Evolutionary conservation across 2,797 vertebrate species (phyloP).

Genomic region (Jordanella pulchra): DNA sequence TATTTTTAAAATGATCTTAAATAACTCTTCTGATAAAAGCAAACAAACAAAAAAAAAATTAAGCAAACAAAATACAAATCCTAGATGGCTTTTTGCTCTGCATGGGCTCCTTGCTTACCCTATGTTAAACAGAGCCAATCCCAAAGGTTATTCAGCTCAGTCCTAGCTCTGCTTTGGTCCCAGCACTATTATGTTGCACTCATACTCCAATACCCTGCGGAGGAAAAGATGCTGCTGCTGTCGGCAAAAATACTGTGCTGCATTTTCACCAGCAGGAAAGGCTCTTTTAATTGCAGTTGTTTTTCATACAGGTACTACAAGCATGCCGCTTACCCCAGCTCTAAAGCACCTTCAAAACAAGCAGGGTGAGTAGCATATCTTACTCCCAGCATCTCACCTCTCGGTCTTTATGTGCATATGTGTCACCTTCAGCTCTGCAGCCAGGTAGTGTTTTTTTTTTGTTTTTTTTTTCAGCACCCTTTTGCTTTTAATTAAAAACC

Average conservation of each 20-base stretch:
- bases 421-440: constrained; percentile 50
- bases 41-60: constrained; percentile 13
- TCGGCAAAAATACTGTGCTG: constrained; percentile 73
- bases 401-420: constrained; percentile 34
- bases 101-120: constrained; percentile 42
- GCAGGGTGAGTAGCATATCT: constrained; percentile 82
- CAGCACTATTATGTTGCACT: constrained; percentile 70
- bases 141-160: constrained; percentile 56
- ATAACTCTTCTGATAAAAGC: constrained; percentile 5
- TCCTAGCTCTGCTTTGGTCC: constrained; percentile 57
- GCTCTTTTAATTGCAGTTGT: constrained; percentile 85
- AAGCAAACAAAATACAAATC: constrained; percentile 4
- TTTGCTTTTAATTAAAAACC: constrained; percentile 66
- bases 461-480: constrained; percentile 37
- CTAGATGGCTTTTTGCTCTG: constrained; percentile 20
- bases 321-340: constrained; percentile 84
- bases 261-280: constrained; percentile 80
- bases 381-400: constrained; percentile 48
- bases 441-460: constrained; percentile 40
- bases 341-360: constrained; percentile 87
- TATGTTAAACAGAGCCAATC: constrained; percentile 51
- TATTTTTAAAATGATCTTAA: constrained; percentile 11
- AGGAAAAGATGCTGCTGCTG: constrained; percentile 75
- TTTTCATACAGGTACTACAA: constrained; percentile 85
- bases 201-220: constrained; percentile 62